Evolutionary conservation across 2,113 vertebrate species (phyloP), one percentile per base, ranked within the genome.

Genomic region (Ctenomys sociabilis): DNA sequence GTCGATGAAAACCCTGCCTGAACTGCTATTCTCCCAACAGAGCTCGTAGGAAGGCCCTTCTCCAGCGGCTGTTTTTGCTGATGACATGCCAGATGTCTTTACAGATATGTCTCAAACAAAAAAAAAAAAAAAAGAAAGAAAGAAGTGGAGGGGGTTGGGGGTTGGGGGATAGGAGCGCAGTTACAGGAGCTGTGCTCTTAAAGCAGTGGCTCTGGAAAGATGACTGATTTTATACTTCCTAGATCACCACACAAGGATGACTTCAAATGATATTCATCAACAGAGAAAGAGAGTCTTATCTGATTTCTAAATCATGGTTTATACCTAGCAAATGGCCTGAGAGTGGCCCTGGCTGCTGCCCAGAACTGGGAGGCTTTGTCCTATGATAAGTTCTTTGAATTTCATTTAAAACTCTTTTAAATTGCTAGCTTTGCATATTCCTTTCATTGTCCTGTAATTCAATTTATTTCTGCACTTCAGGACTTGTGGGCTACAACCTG

Each of bases 1-100:
- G 96, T 98, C 98, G 98, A 97, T 98, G 98, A 98, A 98, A 98
- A 97, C 96, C 90, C 96, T 97, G 98, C 98, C 97, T 98, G 98
- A 98, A 98, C 95, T 98, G 97, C 97, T 98, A 98, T 98, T 98
- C 98, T 94, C 94, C 98, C 98, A 98, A 98, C 97, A 98, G 97
- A 98, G 90, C 97, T 97, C 2, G 59, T 97, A 98, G 97, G 95
- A 98, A 98, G 97, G 94, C 95, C 96, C 98, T 98, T 98, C 97
- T 98, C 98, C 97, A 98, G 98, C 97, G 98, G 97, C 98, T 98
- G 97, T 97, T 98, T 98, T 97, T 98, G 96, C 96, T 98, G 98
- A 98, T 98, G 98, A 98, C 97, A 98, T 98, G 98, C 98, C 98
- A 99, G 98, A 98, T 98, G 95, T 97, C 98, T 98, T 98, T 98